phyloP scores from a whole-genome alignment of 2,797 vertebrate genomes.

The Chiroxiphia lanceolata region DNA sequence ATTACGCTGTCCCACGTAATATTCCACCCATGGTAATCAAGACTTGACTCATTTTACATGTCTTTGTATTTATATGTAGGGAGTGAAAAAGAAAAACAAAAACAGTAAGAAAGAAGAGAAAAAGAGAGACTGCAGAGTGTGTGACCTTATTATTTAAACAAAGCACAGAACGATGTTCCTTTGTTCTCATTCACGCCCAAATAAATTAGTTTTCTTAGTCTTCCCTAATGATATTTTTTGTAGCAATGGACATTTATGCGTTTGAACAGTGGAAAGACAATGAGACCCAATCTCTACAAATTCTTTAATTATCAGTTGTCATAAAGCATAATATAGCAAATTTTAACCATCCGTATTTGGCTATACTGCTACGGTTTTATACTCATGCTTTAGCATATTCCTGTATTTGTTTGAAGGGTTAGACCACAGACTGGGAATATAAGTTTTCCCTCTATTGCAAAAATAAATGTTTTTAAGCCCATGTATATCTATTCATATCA shows the following conservation, averaged over 20 bases:
- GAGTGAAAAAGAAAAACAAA: not conserved
- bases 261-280: not conserved
- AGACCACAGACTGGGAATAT: not conserved
- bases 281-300: not conserved
- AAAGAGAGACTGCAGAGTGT: not conserved
- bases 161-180: not conserved
- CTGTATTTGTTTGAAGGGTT: not conserved
- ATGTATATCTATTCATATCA: not conserved
- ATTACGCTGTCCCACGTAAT: not conserved
- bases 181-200: not conserved
- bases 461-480: not conserved
- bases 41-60: not conserved
- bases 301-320: not conserved
- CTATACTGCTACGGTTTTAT: not conserved
- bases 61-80: not conserved
- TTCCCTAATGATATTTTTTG: not conserved
- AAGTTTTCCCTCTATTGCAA: not conserved
- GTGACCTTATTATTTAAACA: not conserved
- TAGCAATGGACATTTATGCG: not conserved
- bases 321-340: not conserved
- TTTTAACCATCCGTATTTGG: not conserved
- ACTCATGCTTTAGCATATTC: not conserved
- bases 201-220: not conserved
- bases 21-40: not conserved
- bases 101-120: not conserved